Evolutionary conservation across 2,113 vertebrate genomes (phyloP).

Genomic region (Leptobrachium ailaonicum): DNA sequence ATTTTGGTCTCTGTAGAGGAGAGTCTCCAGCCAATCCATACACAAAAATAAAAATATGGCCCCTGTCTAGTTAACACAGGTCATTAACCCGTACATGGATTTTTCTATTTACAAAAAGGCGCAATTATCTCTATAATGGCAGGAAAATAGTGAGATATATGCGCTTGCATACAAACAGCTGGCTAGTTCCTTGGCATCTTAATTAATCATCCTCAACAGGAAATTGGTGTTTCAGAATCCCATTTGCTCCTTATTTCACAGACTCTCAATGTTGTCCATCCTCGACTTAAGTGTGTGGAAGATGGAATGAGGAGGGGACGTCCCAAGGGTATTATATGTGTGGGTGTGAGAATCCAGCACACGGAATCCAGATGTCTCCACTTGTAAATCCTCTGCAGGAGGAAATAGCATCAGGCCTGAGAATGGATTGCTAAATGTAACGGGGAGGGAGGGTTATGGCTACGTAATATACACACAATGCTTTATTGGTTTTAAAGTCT

Average conservation of each 20-base stretch:
- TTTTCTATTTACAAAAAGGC: no score
- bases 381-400: background rate
- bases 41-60: no score
- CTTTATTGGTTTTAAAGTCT: no score
- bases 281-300: background rate
- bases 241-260: background rate
- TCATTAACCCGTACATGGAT: no score
- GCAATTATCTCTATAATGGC: no score
- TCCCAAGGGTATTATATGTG: background rate
- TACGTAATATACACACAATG: no score
- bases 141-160: no score
- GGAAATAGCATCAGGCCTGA: constrained; percentile 7
- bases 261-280: background rate
- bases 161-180: no score
- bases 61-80: no score
- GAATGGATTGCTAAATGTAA: background rate
- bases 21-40: no score
- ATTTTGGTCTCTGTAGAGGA: no score
- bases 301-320: constrained; percentile 1
- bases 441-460: background rate
- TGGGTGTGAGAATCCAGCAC: background rate
- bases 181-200: background rate
- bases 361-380: constrained; percentile 3
- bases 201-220: background rate
- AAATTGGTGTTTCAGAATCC: background rate